Percentiles rank a stretch among this genome's conserved stretches.
Evolutionary conservation across 92 coral and sea anemone genomes (phyloP).

Genomic region (Palythoa heliodiscus): DNA sequence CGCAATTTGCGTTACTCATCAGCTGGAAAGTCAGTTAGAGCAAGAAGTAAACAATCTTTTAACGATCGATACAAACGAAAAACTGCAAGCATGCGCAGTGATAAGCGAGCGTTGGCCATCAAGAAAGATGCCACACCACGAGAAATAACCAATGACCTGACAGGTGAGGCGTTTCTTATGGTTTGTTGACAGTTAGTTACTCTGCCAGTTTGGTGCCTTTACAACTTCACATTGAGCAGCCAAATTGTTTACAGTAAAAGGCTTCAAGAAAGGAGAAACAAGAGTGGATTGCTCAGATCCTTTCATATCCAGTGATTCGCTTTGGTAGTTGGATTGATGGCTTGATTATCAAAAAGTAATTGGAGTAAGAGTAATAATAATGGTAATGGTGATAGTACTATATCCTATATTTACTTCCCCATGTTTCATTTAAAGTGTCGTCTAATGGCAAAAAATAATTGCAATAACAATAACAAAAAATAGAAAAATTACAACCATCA

Average conservation of each 20-base stretch:
- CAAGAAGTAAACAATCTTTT: neutral
- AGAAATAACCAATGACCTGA: neutral
- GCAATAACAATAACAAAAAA: neutral
- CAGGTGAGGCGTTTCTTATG: neutral
- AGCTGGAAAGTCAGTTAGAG: neutral
- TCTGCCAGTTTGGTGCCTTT: too few species aligned
- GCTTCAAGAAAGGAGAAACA: too few species aligned
- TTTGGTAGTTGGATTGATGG: too few species aligned
- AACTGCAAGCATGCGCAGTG: slow-evolving; percentile 7
- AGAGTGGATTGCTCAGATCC: too few species aligned
- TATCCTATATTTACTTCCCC: neutral
- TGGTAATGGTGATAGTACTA: neutral
- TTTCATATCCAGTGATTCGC: too few species aligned
- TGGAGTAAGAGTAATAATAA: neutral
- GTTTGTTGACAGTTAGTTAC: neutral
- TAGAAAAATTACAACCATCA: neutral
- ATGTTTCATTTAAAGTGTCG: neutral
- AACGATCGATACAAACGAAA: slow-evolving; percentile 34
- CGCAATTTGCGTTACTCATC: slow-evolving; percentile 28
- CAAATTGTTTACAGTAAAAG: too few species aligned
- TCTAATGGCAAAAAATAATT: neutral
- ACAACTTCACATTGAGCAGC: too few species aligned
- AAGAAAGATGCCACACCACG: neutral
- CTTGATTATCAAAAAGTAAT: too few species aligned
- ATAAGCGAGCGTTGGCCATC: neutral